Evolutionary conservation across 2,113 vertebrate genomes (phyloP).

Genomic region (Anser brachyrhynchus): DNA sequence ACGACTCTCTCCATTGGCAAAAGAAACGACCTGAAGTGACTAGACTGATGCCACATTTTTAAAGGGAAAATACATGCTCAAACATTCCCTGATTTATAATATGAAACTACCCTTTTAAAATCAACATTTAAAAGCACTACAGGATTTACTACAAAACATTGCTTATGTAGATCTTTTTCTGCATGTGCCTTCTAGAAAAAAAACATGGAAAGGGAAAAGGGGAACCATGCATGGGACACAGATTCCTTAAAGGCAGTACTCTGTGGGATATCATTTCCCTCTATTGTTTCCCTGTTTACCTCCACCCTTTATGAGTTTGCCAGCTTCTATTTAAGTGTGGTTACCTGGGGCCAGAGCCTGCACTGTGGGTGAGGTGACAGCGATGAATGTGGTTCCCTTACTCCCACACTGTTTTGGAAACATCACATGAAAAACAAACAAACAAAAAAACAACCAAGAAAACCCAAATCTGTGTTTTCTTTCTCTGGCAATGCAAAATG

Average conservation of each 20-base stretch:
- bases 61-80: not conserved
- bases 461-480: too few species aligned
- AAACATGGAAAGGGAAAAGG: not conserved
- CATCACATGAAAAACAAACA: not conserved
- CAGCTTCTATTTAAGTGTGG: constrained; percentile 22
- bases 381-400: not conserved
- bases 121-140: not conserved
- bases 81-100: not conserved
- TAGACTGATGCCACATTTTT: not conserved
- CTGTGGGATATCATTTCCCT: not conserved
- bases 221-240: not conserved
- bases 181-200: not conserved
- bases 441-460: not conserved
- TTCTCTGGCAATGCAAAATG: not conserved
- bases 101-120: not conserved
- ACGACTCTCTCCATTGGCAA: not conserved
- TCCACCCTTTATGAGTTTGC: constrained; percentile 35
- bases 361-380: constrained; percentile 25
- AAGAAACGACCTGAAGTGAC: constrained; percentile 14
- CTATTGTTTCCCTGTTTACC: constrained; percentile 45
- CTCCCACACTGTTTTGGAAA: not conserved
- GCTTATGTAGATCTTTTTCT: not conserved
- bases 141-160: not conserved
- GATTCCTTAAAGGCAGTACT: not conserved
- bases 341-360: constrained; percentile 45